phyloP scores from a whole-genome alignment of 2,113 vertebrate species.

The Hydrochoerus hydrochaeris region DNA sequence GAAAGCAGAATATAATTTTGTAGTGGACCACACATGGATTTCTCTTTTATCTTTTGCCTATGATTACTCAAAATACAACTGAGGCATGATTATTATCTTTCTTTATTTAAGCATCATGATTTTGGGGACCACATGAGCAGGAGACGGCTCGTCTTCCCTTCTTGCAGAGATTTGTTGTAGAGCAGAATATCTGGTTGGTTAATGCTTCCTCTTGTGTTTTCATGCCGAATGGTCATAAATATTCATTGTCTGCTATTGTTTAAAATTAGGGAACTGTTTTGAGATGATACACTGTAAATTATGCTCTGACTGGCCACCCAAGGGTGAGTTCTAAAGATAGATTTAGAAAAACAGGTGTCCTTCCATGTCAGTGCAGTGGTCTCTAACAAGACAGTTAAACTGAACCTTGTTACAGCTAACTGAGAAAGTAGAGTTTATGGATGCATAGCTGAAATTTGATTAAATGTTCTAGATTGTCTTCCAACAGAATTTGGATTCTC shows the following conservation, averaged over 20 bases:
- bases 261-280: not conserved
- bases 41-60: not conserved
- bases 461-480: not conserved
- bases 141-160: too few species aligned
- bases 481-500: not conserved
- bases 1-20: not conserved
- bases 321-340: not conserved
- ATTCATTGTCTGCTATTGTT: not conserved
- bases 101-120: not conserved
- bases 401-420: not conserved
- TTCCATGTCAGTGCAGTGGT: not conserved
- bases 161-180: not conserved
- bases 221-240: not conserved
- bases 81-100: not conserved
- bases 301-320: not conserved
- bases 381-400: not conserved
- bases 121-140: not conserved
- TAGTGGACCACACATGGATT: not conserved
- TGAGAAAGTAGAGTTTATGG: not conserved
- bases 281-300: not conserved
- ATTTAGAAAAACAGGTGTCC: not conserved
- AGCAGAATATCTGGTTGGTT: not conserved
- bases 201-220: not conserved
- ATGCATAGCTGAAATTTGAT: not conserved
- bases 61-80: not conserved